Evolutionary conservation across 2,797 vertebrate species (phyloP).

Genomic region (Labroides dimidiatus): DNA sequence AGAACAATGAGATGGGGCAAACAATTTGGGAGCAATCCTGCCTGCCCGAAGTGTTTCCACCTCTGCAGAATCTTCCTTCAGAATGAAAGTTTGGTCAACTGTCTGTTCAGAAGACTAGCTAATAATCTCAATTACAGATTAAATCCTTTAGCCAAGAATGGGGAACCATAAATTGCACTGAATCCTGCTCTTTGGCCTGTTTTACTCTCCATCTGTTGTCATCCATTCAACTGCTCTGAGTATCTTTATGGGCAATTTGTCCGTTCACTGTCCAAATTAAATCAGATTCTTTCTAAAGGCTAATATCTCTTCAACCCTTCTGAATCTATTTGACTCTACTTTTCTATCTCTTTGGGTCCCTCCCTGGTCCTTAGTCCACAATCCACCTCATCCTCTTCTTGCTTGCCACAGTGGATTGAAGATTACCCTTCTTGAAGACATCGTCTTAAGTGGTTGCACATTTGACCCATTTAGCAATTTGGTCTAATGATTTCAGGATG

Average conservation of each 20-base stretch:
- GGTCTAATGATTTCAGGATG: constrained; percentile 84
- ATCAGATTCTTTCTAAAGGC: constrained; percentile 41
- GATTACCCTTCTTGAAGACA: constrained; percentile 81
- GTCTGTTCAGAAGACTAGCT: constrained; percentile 57
- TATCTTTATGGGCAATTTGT: constrained; percentile 29
- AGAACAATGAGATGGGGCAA: neutral
- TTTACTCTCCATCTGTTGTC: constrained; percentile 18
- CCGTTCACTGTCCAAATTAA: neutral
- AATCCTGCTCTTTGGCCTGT: constrained; percentile 21
- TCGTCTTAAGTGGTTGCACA: constrained; percentile 83
- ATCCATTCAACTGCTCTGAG: constrained; percentile 11
- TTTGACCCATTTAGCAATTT: constrained; percentile 85
- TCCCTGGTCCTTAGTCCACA: constrained; percentile 41
- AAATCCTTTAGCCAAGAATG: constrained; percentile 55
- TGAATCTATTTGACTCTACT: constrained; percentile 24
- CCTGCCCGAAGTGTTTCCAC: constrained; percentile 34
- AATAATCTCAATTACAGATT: constrained; percentile 65
- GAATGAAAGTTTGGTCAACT: constrained; percentile 47
- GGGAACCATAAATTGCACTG: constrained; percentile 35
- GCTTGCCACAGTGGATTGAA: constrained; percentile 79
- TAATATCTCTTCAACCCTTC: constrained; percentile 49
- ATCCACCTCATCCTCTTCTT: constrained; percentile 64
- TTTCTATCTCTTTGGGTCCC: constrained; percentile 47
- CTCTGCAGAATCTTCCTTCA: constrained; percentile 31
- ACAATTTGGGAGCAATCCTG: constrained; percentile 51